phyloP scores from a whole-genome alignment of 2,113 vertebrate species.

The Myiopsitta monachus region DNA sequence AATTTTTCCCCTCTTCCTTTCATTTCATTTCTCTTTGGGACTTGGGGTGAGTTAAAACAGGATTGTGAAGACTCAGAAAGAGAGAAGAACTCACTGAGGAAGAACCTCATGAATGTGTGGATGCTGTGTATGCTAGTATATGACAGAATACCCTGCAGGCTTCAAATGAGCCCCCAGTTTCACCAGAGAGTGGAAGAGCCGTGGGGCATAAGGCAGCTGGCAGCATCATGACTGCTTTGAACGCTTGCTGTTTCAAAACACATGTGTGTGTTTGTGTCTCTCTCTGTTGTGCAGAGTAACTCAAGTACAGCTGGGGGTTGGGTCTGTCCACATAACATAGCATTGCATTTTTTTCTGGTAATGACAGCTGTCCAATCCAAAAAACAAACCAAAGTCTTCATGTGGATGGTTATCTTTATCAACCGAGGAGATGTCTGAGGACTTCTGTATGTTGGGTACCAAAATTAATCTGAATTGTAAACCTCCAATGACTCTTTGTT shows the following conservation, averaged over 20 bases:
- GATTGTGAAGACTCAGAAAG: background rate
- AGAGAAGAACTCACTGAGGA: background rate
- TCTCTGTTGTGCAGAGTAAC: background rate
- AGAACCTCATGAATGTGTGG: accelerated
- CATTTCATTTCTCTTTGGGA: background rate
- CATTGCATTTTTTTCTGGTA: background rate
- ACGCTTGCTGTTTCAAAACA: background rate
- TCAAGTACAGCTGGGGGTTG: background rate
- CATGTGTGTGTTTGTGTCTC: accelerated
- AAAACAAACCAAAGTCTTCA: background rate
- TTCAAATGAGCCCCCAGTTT: background rate
- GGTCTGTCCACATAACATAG: background rate
- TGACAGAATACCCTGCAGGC: background rate
- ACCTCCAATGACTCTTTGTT: background rate
- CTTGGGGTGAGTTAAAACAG: background rate
- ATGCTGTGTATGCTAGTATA: accelerated
- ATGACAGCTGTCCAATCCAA: background rate
- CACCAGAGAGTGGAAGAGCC: background rate
- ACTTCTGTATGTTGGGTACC: background rate
- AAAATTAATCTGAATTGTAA: background rate
- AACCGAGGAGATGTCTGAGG: background rate
- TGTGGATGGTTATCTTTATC: background rate
- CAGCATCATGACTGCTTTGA: background rate
- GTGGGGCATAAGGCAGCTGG: background rate
- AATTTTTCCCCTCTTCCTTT: background rate